Percentiles rank a stretch among this genome's conserved stretches.
These are phyloP conservation scores for Montipora foliosa DNA, from an alignment of 64 coral and sea anemone species.

Conservation along the genomic window DNA sequence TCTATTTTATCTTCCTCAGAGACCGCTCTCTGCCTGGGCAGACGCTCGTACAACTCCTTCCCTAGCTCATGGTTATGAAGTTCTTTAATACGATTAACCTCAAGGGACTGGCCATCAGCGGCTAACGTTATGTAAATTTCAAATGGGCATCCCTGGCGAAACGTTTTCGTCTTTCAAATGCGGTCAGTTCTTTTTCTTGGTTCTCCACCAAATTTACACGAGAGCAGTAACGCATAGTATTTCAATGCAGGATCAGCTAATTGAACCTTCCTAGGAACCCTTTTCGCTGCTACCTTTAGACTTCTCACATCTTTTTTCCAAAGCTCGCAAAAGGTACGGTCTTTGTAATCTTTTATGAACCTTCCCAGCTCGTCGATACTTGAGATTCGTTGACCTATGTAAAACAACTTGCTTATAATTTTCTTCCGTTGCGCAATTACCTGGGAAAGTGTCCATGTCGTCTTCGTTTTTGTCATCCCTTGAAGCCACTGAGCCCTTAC, in stretches of 20 bases:
- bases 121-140: no score
- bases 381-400: slow-evolving; percentile 34
- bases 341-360: slow-evolving; percentile 49
- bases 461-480: background rate
- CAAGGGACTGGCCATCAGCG: background rate
- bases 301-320: slow-evolving; percentile 60
- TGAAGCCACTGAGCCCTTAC: background rate
- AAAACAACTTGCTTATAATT: background rate
- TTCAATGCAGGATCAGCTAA: slow-evolving; percentile 1
- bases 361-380: slow-evolving; percentile 40
- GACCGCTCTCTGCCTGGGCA: slow-evolving; percentile 56
- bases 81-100: slow-evolving; percentile 20
- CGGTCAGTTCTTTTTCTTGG: no score
- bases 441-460: background rate
- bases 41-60: slow-evolving; percentile 49
- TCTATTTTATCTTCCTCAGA: slow-evolving; percentile 15
- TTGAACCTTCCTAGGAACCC: slow-evolving; percentile 54
- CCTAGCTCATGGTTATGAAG: slow-evolving; percentile 31
- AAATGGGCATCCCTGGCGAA: no score
- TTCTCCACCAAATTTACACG: no score
- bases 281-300: slow-evolving; percentile 53
- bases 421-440: background rate
- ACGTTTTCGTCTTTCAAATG: no score
- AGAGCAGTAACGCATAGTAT: no score
- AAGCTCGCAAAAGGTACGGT: slow-evolving; percentile 65